Evolutionary conservation across 2,888 invertebrate species (phyloP), one percentile per base, ranked within the genome.

Genomic region (Calliphora vomitoria): DNA sequence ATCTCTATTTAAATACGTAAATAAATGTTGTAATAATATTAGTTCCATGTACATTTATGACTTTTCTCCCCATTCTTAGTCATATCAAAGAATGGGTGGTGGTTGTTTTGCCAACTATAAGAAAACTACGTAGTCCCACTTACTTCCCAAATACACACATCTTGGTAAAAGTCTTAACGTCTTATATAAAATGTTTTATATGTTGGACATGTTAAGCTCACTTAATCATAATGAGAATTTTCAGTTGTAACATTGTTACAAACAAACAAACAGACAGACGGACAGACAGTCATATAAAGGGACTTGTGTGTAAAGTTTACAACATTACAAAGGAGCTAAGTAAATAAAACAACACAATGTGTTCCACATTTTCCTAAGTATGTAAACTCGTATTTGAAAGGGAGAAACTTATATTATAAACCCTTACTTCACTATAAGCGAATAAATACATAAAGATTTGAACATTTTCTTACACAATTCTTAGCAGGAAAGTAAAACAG

Each of bases 171-270:
- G 10, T 66, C 38, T 47, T 11, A 31, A 55, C 18, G n/a, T 44
- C 47, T 75, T 47, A 15, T 47, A 11, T 20, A 55, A 75, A 47
- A 60, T 75, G 44, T 62, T 47, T 31, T 38, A 75, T 75, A 47
- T 31, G 75, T 58, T 74, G 58, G 3, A 75, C 31, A 75, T 62
- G 75, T 60, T 62, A 47, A 47, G 62, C 47, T n/a, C 3, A 60
- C 44, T 31, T 60, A 60, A 74, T 47, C n/a, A 44, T 44, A 47
- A 44, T 60, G 44, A 60, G 11, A 47, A 5, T 25, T 58, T 44
- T 25, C 20, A 41, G 8, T 58, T 44, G 47, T 74, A 47, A 47
- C n/a, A 44, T 8, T 72, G 20, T 31, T 13, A 74, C 31, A 44
- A 44, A 74, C 31, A 11, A 50, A 60, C 1, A 8, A n/a, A 13